A percentile compares a stretch with the other conserved stretches of the same genome.
phyloP scores from a whole-genome alignment of 1,140 invertebrate genomes.

The Melipona quadrifasciata region DNA sequence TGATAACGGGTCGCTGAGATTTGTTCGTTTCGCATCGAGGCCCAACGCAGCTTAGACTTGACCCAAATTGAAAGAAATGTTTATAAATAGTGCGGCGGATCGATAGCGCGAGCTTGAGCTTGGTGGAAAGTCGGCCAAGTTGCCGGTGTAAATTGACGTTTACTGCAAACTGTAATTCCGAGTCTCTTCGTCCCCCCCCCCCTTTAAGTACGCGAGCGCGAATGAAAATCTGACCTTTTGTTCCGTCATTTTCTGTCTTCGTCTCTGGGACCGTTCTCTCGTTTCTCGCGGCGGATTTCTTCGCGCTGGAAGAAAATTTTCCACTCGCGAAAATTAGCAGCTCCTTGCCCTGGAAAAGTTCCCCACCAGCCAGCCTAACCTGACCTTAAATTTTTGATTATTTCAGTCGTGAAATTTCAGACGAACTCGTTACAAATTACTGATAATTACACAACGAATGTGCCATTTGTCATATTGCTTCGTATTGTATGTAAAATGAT shows the following conservation, averaged over 20 bases:
- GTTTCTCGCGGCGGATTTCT: background rate
- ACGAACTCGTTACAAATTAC: no score
- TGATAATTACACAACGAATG: no score
- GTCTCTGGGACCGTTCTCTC: background rate
- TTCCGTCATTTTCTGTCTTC: constrained; percentile 29
- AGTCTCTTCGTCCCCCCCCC: background rate
- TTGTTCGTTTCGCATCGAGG: background rate
- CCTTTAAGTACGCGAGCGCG: background rate
- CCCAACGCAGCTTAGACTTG: background rate
- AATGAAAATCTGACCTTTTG: constrained; percentile 37
- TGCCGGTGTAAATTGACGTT: constrained; percentile 25
- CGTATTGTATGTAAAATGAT: no score
- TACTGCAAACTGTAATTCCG: constrained; percentile 43
- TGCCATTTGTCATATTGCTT: no score
- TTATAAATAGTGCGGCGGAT: constrained; percentile 33
- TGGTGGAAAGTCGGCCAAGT: constrained; percentile 34
- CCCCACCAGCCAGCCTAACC: no score
- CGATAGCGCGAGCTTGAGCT: constrained; percentile 9
- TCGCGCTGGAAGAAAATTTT: constrained; percentile 25
- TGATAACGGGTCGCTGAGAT: background rate
- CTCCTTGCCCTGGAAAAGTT: background rate
- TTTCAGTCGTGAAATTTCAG: no score
- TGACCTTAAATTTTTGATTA: no score
- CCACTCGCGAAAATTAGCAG: constrained; percentile 8
- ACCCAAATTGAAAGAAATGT: constrained; percentile 18